These are phyloP conservation scores for Henricia sp. DNA, from an alignment of 53 echinoderm and acorn worm genomes.

Conservation along the genomic window DNA sequence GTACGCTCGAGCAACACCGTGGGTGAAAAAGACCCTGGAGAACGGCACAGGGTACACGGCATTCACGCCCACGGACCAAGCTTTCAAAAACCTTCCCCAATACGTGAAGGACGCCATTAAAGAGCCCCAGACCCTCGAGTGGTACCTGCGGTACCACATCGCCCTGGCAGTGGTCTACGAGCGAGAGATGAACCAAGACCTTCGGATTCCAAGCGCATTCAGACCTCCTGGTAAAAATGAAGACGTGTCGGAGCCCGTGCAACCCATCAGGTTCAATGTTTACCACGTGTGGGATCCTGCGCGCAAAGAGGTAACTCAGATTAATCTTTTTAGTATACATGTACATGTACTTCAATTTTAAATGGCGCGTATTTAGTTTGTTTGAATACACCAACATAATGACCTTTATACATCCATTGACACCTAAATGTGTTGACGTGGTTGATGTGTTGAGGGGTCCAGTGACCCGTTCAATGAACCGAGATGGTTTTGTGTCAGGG, in stretches of 20 bases:
- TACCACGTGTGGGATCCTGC: constrained; percentile 56
- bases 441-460: too few relatives aligned
- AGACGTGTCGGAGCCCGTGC: constrained; percentile 48
- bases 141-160: constrained; percentile 80
- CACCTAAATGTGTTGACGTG: too few relatives aligned
- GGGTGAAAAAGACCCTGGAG: constrained; percentile 50
- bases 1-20: constrained; percentile 61
- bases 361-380: too few relatives aligned
- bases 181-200: constrained; percentile 45
- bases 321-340: too few relatives aligned
- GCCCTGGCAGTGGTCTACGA: constrained; percentile 27
- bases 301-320: too few relatives aligned
- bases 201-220: constrained; percentile 71
- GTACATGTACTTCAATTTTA: too few relatives aligned
- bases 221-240: constrained; percentile 57
- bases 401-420: too few relatives aligned
- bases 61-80: constrained; percentile 61
- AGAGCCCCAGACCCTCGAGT: constrained; percentile 63
- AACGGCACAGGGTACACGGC: constrained; percentile 52
- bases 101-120: constrained; percentile 21
- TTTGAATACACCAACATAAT: too few relatives aligned
- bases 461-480: too few relatives aligned
- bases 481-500: too few relatives aligned
- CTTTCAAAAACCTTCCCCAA: constrained; percentile 57
- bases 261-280: constrained; percentile 67